A percentile compares a stretch with the other conserved stretches of the same genome.
These are phyloP conservation scores for Anthopleura sola DNA, from an alignment of 64 coral and sea anemone genomes.

Conservation along the genomic window DNA sequence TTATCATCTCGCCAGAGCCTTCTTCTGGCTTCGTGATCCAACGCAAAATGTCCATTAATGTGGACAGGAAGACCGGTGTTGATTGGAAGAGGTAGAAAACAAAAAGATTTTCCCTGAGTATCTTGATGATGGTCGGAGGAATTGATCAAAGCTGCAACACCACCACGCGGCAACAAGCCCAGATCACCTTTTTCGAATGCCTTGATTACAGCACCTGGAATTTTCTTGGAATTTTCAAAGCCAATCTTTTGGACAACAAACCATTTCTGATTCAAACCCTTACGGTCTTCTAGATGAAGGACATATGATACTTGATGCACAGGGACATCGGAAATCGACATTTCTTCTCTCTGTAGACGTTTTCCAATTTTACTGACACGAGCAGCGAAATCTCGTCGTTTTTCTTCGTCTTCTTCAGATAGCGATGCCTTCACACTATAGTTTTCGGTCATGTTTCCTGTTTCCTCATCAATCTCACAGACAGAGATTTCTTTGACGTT, in stretches of 20 bases:
- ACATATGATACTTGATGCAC: slow-evolving; percentile 31
- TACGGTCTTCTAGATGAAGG: slow-evolving; percentile 28
- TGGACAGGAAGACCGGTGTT: slow-evolving; percentile 66
- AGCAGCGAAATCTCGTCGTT: slow-evolving; percentile 26
- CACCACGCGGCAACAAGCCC: slow-evolving; percentile 82
- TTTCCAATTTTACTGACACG: too few relatives aligned
- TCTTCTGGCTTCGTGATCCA: slow-evolving; percentile 77
- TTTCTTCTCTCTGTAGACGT: not conserved
- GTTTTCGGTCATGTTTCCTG: not conserved
- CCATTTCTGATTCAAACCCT: slow-evolving; percentile 42
- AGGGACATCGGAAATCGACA: slow-evolving; percentile 2
- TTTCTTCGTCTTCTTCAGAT: slow-evolving; percentile 30
- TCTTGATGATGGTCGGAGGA: not conserved
- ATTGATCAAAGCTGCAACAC: slow-evolving; percentile 49
- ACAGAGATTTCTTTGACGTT: slow-evolving; percentile 50
- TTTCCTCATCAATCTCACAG: slow-evolving; percentile 9
- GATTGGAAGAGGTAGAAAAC: slow-evolving; percentile 85
- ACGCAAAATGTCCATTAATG: slow-evolving; percentile 93
- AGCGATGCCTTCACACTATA: slow-evolving; percentile 31
- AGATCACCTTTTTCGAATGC: slow-evolving; percentile 39
- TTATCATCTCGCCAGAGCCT: slow-evolving; percentile 51
- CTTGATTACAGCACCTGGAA: slow-evolving; percentile 38
- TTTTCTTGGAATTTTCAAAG: slow-evolving; percentile 13
- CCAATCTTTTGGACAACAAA: slow-evolving; percentile 68
- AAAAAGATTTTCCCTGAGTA: slow-evolving; percentile 54